Evolutionary conservation across 2,888 invertebrate species (phyloP), one percentile per base, ranked within the genome.

Genomic region (Neoaliturus tenellus): DNA sequence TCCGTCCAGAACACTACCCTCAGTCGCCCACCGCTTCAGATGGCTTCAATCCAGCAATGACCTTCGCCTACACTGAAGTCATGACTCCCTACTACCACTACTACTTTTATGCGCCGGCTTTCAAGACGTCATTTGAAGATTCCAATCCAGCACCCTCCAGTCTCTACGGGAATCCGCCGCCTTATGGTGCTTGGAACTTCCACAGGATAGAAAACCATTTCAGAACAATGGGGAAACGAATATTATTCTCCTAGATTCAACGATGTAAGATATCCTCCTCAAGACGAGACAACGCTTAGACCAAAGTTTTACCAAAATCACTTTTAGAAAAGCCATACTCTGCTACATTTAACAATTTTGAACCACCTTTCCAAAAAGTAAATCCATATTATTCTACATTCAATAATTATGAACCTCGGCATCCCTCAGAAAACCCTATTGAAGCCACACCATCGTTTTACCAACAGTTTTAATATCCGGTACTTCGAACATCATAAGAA

Each of bases 61-160:
- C 31, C 33, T 67, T 17, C 31, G 39, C 71, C 41, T 39, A 71
- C 71, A 71, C 71, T 5, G 71, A 71, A 28, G 71, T 71, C 35
- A 35, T 39, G 39, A 71, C 71, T 35, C 71, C 71, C 0, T 71
- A 35, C 71, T 71, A 71, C 71, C 71, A 71, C 71, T 71, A 71
- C 39, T 41, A 71, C 71, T 71, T 71, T 39, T 71, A 71, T 23
- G 35, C 71, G 5, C 71, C 71, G 1, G 20, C 23, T 20, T 41
- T 71, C 39, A 67, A 67, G 33, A 14, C 67, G 5, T 55, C 14
- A 8, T 14, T 4, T 5, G 0, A 51, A 51, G 3, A 51, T 23
- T 23, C 23, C 51, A 23, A 6, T 51, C 23, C 51, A 23, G 10
- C n/a, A 23, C 17, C 4, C 12, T 14, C 44, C 5, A 23, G 55